These are phyloP conservation scores for Leptonema lineaticorne DNA, from an alignment of 1,140 invertebrate species.

Conservation along the genomic window DNA sequence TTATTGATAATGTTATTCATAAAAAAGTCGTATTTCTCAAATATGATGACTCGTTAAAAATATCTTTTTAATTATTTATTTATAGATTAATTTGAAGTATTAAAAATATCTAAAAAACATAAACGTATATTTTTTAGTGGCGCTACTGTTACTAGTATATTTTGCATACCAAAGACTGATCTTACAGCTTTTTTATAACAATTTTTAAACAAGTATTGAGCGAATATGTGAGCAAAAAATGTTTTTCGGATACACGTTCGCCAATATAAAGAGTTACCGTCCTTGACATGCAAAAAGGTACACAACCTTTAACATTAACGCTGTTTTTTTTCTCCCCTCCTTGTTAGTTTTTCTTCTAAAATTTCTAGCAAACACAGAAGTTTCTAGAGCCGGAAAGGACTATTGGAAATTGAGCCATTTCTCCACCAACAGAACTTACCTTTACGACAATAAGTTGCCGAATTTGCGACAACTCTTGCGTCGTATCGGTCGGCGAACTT, in stretches of 20 bases:
- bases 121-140: not conserved
- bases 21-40: constrained; percentile 15
- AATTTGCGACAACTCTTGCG: too few species aligned
- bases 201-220: not conserved
- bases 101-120: not conserved
- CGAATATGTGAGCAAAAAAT: constrained; percentile 7
- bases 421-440: too few species aligned
- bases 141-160: not conserved
- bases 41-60: not conserved
- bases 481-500: too few species aligned
- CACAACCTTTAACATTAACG: not conserved
- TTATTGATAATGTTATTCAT: too few species aligned
- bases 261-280: constrained; percentile 12
- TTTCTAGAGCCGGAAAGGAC: not conserved
- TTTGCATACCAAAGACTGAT: not conserved
- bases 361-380: not conserved
- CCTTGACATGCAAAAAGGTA: constrained; percentile 19
- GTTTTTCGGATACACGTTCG: too few species aligned
- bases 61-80: not conserved
- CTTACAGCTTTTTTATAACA: not conserved
- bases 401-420: too few species aligned
- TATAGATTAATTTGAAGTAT: not conserved
- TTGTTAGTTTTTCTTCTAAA: not conserved
- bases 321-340: not conserved
- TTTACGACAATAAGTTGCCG: too few species aligned